Evolutionary conservation across 2,113 vertebrate species (phyloP).

Genomic region (Thamnaconus septentrionalis): DNA sequence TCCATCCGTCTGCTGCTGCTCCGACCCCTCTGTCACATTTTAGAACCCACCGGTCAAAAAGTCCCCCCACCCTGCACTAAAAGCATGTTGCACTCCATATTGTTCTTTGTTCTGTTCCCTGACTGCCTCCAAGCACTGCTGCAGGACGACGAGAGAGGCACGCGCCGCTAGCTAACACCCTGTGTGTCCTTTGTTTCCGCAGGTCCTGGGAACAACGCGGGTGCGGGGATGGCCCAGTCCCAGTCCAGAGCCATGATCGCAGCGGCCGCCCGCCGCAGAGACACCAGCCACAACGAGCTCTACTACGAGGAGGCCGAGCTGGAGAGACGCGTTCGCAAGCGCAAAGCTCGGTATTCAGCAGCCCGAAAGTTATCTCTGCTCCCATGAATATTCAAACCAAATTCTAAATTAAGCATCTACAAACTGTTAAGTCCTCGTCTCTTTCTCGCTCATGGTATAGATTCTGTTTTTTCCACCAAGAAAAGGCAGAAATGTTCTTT

Average conservation of each 20-base stretch:
- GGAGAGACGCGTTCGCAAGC: constrained; percentile 89
- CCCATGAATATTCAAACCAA: too few species aligned
- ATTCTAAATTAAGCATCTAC: too few species aligned
- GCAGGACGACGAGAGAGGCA: neutral
- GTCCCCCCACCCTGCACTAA: neutral
- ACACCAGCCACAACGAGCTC: constrained; percentile 91
- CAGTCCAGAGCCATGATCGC: constrained; percentile 90
- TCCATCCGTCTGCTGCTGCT: too few species aligned
- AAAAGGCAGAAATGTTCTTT: too few species aligned
- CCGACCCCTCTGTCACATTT: neutral
- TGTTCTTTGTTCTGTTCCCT: neutral
- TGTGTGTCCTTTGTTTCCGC: neutral
- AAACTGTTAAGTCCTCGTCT: too few species aligned
- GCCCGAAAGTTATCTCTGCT: neutral
- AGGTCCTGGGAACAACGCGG: constrained; percentile 67
- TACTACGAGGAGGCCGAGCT: constrained; percentile 96
- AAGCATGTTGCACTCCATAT: constrained; percentile 36
- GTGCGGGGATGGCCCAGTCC: constrained; percentile 68
- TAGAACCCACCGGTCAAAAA: neutral
- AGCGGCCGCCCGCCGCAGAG: constrained; percentile 83
- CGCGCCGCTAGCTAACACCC: neutral
- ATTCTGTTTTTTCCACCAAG: too few species aligned
- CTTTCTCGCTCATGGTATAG: too few species aligned
- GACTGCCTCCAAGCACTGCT: neutral
- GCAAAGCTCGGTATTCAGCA: constrained; percentile 82